A percentile compares a stretch with the other conserved stretches of the same genome.
Conservation (phyloP, 35 echinoderm and acorn worm genomes). For the Lytechinus pictus region DNA sequence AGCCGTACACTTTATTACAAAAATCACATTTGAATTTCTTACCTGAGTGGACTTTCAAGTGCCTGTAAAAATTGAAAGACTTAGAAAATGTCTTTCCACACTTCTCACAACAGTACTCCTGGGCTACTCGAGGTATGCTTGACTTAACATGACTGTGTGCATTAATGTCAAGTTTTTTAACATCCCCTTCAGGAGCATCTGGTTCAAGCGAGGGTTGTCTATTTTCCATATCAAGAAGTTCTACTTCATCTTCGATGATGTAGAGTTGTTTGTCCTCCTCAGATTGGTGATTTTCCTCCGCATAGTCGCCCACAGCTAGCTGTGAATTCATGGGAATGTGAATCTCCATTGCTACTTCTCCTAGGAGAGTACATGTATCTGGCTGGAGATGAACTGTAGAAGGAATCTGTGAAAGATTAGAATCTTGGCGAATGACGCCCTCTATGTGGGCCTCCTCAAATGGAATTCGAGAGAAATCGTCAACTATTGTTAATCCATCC, state of each 20-base stretch:
- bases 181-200: not conserved
- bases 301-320: not conserved
- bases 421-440: not conserved
- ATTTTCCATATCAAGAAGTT: not conserved
- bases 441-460: not conserved
- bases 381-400: constrained; percentile 19
- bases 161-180: not conserved
- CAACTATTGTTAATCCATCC: not conserved
- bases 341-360: constrained; percentile 32
- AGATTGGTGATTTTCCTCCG: not conserved
- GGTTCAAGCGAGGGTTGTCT: not conserved
- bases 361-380: not conserved
- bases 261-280: not conserved
- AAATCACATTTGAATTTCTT: not conserved
- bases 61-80: constrained; percentile 31
- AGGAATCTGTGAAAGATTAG: not conserved
- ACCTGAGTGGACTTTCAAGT: not conserved
- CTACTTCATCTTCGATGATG: not conserved
- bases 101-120: constrained; percentile 26
- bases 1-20: not conserved
- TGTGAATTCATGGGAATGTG: constrained; percentile 13
- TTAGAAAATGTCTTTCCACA: constrained; percentile 36
- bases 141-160: not conserved
- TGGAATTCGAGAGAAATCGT: not conserved
- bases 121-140: not conserved